Evolutionary conservation across 92 coral and sea anemone species (phyloP), one percentile per base, ranked within the genome.

Genomic region (Pocillopora meandrina): DNA sequence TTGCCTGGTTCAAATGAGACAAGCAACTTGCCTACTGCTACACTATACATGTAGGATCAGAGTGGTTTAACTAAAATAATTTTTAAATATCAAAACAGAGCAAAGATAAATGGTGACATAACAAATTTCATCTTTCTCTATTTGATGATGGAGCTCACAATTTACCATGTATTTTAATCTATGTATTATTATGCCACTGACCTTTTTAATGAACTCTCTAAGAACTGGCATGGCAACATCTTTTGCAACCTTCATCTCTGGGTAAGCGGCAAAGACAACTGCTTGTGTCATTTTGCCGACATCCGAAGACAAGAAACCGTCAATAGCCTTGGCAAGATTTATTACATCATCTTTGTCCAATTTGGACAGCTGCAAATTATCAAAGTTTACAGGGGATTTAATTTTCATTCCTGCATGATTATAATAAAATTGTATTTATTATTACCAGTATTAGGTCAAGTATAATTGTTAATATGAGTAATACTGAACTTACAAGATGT

Each of bases 301-400:
- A 68, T 97, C 99, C 17, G 99, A 91, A 1, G 99, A 90, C 76
- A 97, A 93, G 86, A 97, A 97, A 10, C 98, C 98, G 63, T 97
- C 99, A 26, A 97, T 71, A 3, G 89, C 90, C 47, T 94, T 91
- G 20, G 91, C 96, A 80, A 97, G 88, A 11, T 95, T 88, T 21
- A 97, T 70, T 21, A 97, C 52, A 79, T 97, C 99, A 8, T 66
- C 94, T 66, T 88, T 95, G 26, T 87, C 88, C 9, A 97, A 80
- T 66, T 95, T 86, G 18, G 92, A 85, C 76, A 97, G 90, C 95
- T 97, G 90, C 20, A 88, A 81, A 23, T 19, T 65, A 75, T 35
- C 55, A 21, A 70, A 35, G 56, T 18, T 31, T 61, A 36, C 9
- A 65, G 5, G 26, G 67, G 47, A 71, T 36, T 6, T 12, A 33